phyloP scores from a whole-genome alignment of 2,888 invertebrate genomes.

The Stomorhina lunata region DNA sequence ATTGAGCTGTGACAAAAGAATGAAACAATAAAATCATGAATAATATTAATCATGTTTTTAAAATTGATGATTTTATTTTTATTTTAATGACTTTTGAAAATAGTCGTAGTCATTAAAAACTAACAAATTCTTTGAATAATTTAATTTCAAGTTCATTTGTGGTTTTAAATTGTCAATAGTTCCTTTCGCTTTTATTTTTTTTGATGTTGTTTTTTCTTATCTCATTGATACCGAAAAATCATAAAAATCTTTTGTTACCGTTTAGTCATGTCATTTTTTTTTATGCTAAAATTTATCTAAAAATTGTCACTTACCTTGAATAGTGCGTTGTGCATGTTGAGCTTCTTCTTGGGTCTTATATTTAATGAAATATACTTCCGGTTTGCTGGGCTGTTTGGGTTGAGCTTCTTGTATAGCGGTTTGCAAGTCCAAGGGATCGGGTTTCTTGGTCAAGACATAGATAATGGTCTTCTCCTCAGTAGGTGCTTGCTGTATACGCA shows the following conservation, averaged over 20 bases:
- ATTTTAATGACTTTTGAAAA: neutral
- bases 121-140: conserved; percentile 6
- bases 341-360: conserved; percentile 79
- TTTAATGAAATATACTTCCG: conserved; percentile 79
- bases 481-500: conserved; percentile 74
- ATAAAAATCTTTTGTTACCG: conserved; percentile 11
- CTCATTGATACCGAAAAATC: neutral
- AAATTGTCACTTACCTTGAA: conserved; percentile 76
- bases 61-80: neutral
- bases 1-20: conserved; percentile 73
- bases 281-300: conserved; percentile 24
- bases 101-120: neutral
- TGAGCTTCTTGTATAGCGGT: conserved; percentile 74
- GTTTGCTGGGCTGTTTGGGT: conserved; percentile 77
- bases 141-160: conserved; percentile 41
- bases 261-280: neutral
- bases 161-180: neutral
- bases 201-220: neutral
- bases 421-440: conserved; percentile 76
- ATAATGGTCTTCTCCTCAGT: conserved; percentile 79
- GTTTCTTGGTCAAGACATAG: conserved; percentile 78
- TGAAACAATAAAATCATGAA: conserved; percentile 45
- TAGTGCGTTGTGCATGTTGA: conserved; percentile 77
- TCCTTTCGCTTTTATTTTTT: neutral
- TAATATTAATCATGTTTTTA: conserved; percentile 10